Percentiles rank a stretch among this genome's conserved stretches.
Conservation (phyloP, 2,888 invertebrate species). For the Apamea epomidion region DNA sequence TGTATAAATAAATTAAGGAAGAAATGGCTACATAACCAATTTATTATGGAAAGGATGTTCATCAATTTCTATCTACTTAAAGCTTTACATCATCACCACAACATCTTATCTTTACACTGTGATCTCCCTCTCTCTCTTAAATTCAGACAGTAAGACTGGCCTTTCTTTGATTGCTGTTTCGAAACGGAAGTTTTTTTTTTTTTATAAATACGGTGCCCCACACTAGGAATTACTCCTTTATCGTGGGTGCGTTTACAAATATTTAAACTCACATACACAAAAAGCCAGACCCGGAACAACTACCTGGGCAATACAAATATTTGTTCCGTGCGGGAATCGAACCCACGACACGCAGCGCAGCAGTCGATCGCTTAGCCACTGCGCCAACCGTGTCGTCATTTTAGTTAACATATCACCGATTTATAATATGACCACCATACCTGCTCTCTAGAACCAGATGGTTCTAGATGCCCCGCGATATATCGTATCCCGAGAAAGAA, state of each 20-base stretch:
- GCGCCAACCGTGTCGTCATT: too few species aligned
- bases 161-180: not conserved
- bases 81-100: not conserved
- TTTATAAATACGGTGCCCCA: too few species aligned
- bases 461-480: not conserved
- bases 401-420: not conserved
- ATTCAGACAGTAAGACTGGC: not conserved
- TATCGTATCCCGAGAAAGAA: not conserved
- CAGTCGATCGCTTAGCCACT: too few species aligned
- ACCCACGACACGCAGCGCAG: too few species aligned
- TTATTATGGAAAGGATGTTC: not conserved
- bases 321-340: too few species aligned
- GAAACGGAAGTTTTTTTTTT: not conserved
- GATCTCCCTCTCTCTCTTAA: not conserved
- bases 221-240: too few species aligned
- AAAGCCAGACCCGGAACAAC: too few species aligned
- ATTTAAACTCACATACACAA: too few species aligned
- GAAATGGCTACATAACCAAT: too few species aligned
- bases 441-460: not conserved
- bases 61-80: not conserved
- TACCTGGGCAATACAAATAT: too few species aligned
- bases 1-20: not conserved
- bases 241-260: too few species aligned
- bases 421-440: not conserved
- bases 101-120: not conserved